phyloP scores from a whole-genome alignment of 2,113 vertebrate species.

The Stegostoma tigrinum region DNA sequence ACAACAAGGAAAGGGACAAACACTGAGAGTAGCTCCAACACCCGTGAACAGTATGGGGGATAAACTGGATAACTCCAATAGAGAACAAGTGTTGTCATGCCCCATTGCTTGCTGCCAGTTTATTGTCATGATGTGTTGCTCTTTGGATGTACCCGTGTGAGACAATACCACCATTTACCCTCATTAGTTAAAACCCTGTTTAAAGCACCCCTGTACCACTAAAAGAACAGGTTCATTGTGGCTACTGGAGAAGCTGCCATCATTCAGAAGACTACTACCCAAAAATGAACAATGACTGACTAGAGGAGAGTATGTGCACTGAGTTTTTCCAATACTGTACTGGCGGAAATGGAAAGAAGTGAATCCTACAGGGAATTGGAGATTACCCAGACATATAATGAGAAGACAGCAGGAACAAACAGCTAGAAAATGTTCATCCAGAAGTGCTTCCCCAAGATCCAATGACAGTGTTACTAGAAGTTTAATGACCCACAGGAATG shows the following conservation, averaged over 20 bases:
- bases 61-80: neutral
- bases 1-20: neutral
- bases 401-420: neutral
- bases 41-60: neutral
- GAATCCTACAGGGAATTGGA: neutral
- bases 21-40: neutral
- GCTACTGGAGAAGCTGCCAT: neutral
- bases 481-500: neutral
- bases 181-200: neutral
- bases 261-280: neutral
- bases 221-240: neutral
- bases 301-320: neutral
- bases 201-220: neutral
- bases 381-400: neutral
- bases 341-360: neutral
- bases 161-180: neutral
- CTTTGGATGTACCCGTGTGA: neutral
- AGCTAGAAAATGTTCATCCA: neutral
- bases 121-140: neutral
- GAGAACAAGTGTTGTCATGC: neutral
- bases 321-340: neutral
- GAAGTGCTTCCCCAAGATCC: neutral
- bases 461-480: neutral
- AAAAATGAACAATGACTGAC: neutral
- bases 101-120: neutral